Evolutionary conservation across 2,797 vertebrate genomes (phyloP), one percentile per base, ranked within the genome.

Genomic region (Lycodopsis pacificus): DNA sequence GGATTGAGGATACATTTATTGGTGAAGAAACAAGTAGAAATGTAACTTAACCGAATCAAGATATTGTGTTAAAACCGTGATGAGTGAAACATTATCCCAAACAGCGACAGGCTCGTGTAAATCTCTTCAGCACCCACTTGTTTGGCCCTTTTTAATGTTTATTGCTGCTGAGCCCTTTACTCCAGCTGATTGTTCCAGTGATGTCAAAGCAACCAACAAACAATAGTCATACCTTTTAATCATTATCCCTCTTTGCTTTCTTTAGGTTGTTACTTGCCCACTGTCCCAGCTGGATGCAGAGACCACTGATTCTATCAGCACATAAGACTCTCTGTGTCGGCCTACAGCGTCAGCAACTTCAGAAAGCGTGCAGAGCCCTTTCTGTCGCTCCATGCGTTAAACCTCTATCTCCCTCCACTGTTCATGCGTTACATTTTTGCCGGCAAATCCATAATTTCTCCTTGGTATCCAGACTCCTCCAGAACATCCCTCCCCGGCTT

Each of bases 281-380:
- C 44, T 4, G 4, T 1, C 71, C n/a, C 73, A 70, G 36, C 90
- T 96, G 92, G 59, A 98, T 99, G 97, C 94, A 90, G 78, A 73
- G 87, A 59, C 32, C 62, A 58, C 59, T 92, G 13, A 6, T 92
- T 54, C 78, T 74, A 0, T 78, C 91, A 40, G 59, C 88, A 25
- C 71, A 81, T 12, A 86, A 89, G 68, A 83, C 82, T 3, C 69
- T 96, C 11, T n/a, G 77, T 80, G 63, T 62, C 34, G 76, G 73
- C 10, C 56, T 65, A 1, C 82, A 19, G 73, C 44, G 83, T 22
- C 75, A 58, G 32, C n/a, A 34, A 22, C 34, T 53, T 49, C 51
- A 69, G 9, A 65, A 51, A 65, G 70, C 42, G 10, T 58, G 62
- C 25, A 36, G 64, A 72, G 40, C 58, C 9, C 51, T 51, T 32